Base-by-base conservation (phyloP, 2,888 invertebrate species). In the Leptinotarsa juncta region DNA sequence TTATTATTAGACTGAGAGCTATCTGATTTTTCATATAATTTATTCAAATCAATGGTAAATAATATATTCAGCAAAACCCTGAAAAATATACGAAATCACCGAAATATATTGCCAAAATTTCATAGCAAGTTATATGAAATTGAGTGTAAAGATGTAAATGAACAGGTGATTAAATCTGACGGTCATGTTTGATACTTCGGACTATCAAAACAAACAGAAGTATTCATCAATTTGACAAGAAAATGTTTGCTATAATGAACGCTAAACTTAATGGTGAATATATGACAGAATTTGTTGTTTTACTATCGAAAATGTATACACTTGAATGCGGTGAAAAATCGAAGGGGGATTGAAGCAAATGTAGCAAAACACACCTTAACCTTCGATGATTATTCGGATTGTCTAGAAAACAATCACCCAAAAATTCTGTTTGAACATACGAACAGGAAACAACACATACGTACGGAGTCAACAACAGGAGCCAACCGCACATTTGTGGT, bases 41-140 rank as follows among this genome's bases (percentile, higher is more conserved):
- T 66, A 66, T 66, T 55, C 32, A 55, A 68, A 42, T 57, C 51
- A 15, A 67, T 51, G 53, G n/a, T 53, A 18, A 50, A 26, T 67
- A 16, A 55, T 67, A 3, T 72, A 5, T 50, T 50, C 18, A 67
- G 66, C 4, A n/a, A 67, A 67, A 67, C 60, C 42, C 26, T 67
- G 23, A 23, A 57, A 23, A 68, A 23, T 14, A 67, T 68, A 2
- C 14, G 15, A 4, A 53, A 53, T 5, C 53, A 53, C n/a, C 53
- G 15, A 32, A 68, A 15, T 72, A 68, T 68, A 67, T 62, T 3
- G 67, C 72, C 2, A 67, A 72, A 55, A 55, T 26, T 67, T 55
- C 67, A 67, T 23, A 23, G 23, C n/a, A n/a, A n/a, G n/a, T n/a
- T 50, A 50, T 7, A 50, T 50, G 50, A 50, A 50, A 50, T 50